Percentiles rank a stretch among this genome's conserved stretches.
Conservation (phyloP, 1,140 invertebrate genomes). For the Bombus difficillimus region DNA sequence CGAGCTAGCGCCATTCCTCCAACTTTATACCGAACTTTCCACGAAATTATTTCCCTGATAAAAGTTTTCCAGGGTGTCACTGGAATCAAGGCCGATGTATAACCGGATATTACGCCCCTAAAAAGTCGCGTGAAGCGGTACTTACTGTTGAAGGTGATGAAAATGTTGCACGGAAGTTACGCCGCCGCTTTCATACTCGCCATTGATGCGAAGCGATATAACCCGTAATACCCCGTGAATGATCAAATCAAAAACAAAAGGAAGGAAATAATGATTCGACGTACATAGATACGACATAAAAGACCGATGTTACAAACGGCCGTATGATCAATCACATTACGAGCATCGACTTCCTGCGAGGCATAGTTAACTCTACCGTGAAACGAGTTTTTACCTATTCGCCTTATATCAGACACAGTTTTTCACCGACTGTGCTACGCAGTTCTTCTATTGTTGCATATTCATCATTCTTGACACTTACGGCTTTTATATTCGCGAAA, state of each 20-base stretch:
- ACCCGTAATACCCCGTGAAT: conserved; percentile 7
- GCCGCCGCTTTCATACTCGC: neutral
- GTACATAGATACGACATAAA: neutral
- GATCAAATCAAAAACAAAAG: neutral
- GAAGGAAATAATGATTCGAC: neutral
- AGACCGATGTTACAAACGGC: too few relatives aligned
- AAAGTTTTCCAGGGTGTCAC: conserved; percentile 60
- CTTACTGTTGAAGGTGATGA: conserved; percentile 36
- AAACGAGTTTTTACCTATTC: neutral
- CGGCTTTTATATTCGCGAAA: neutral
- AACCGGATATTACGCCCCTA: conserved; percentile 66
- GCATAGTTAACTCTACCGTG: neutral
- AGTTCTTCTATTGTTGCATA: conserved; percentile 1
- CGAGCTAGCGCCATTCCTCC: conserved; percentile 14
- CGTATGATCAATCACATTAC: neutral
- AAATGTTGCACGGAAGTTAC: neutral
- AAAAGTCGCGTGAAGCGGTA: conserved; percentile 30
- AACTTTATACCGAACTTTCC: conserved; percentile 61
- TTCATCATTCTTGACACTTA: conserved; percentile 16
- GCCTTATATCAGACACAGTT: neutral
- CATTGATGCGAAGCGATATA: too few relatives aligned
- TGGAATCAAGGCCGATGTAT: conserved; percentile 63
- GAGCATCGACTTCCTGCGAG: neutral
- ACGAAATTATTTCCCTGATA: conserved; percentile 69
- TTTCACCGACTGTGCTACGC: neutral